These are phyloP conservation scores for Hemicentrotus pulcherrimus DNA, from an alignment of 35 echinoderm and acorn worm species.

Conservation along the genomic window DNA sequence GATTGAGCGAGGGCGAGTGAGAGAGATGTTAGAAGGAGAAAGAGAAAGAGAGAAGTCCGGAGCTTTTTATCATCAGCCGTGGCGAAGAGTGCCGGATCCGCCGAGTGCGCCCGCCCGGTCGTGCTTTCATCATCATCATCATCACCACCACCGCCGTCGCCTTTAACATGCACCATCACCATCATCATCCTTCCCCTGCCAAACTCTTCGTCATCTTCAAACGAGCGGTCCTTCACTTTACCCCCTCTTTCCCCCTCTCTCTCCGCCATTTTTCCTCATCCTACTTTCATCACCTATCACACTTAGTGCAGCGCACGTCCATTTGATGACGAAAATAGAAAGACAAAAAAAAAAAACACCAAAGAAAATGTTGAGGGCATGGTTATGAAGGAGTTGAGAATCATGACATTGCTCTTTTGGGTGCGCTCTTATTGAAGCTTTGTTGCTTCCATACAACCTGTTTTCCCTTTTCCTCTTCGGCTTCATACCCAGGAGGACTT, in stretches of 20 bases:
- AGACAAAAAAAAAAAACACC: neutral
- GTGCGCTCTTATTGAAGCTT: conserved; percentile 10
- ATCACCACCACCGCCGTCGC: conserved; percentile 18
- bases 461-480: neutral
- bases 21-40: neutral
- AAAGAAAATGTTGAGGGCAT: neutral
- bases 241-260: neutral
- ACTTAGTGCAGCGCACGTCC: conserved; percentile 14
- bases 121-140: conserved; percentile 31
- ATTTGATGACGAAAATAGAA: conserved; percentile 12
- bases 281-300: neutral
- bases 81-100: conserved; percentile 17
- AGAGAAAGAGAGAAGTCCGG: neutral
- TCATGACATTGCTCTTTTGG: neutral
- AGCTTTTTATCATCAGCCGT: neutral
- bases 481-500: neutral
- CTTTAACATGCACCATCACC: conserved; percentile 5
- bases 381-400: conserved; percentile 4
- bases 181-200: neutral
- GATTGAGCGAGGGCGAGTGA: conserved; percentile 25
- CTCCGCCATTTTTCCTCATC: conserved; percentile 8
- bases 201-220: neutral
- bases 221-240: neutral
- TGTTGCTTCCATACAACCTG: conserved; percentile 10
- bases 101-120: conserved; percentile 25